Percentiles rank a stretch among this genome's conserved stretches.
Conservation (phyloP, 2,888 invertebrate species). For the Troides aeacus region DNA sequence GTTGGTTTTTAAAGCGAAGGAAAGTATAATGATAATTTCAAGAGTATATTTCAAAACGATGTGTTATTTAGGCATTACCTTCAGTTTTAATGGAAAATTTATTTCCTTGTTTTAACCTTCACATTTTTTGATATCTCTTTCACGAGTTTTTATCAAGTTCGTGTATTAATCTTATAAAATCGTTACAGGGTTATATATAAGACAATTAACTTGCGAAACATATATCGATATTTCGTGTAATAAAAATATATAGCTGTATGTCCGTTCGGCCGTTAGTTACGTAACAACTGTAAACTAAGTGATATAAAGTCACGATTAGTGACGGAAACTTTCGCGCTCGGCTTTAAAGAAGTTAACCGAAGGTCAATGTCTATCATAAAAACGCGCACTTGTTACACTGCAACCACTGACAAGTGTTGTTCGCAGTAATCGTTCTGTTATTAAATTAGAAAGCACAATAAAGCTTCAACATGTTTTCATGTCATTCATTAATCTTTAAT, state of each 20-base stretch:
- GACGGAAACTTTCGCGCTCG: constrained; percentile 47
- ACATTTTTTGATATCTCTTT: neutral
- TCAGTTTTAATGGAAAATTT: neutral
- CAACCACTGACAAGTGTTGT: neutral
- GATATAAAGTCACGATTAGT: constrained; percentile 30
- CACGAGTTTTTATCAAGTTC: neutral
- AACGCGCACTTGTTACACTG: constrained; percentile 15
- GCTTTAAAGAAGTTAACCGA: constrained; percentile 41
- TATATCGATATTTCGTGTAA: constrained; percentile 21
- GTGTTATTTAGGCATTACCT: neutral
- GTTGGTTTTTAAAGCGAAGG: no score
- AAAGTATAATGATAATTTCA: neutral
- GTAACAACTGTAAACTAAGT: constrained; percentile 21
- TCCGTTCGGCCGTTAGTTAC: constrained; percentile 19
- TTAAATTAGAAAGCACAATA: neutral
- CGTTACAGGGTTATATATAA: constrained; percentile 10
- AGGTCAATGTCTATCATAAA: constrained; percentile 51
- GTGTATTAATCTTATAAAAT: constrained; percentile 4
- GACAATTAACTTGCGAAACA: constrained; percentile 13
- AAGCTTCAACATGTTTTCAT: neutral
- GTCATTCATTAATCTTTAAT: neutral
- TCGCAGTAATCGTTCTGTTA: neutral
- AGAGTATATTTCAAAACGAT: no score
- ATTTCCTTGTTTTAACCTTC: neutral
- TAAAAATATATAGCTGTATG: constrained; percentile 14